Percentiles rank a stretch among this genome's conserved stretches.
Evolutionary conservation across 2,888 invertebrate species (phyloP).

Genomic region (Argyra leucocephala): DNA sequence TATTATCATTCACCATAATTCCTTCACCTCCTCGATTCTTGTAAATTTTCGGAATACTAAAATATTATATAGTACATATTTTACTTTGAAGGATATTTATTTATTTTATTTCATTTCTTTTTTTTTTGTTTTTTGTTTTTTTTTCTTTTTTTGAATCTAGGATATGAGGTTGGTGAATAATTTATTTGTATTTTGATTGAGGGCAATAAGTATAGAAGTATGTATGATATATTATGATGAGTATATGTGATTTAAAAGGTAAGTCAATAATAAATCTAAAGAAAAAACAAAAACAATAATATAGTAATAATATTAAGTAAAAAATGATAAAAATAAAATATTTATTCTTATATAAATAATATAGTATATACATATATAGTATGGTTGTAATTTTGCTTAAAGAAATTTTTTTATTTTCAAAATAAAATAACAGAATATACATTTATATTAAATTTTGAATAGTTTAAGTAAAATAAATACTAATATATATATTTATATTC

Average conservation of each 20-base stretch:
- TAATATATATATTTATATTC: no score
- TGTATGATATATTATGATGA: not conserved
- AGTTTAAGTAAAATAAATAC: no score
- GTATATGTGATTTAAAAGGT: conserved; percentile 1
- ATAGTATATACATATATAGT: no score
- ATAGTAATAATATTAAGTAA: not conserved
- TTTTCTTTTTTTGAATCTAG: not conserved
- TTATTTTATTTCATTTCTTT: not conserved
- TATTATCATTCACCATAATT: not conserved
- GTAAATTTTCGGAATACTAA: not conserved
- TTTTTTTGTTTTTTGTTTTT: not conserved
- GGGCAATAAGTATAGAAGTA: not conserved
- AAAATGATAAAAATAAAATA: no score
- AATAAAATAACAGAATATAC: no score
- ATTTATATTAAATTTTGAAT: no score
- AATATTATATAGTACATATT: not conserved
- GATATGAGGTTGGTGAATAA: not conserved
- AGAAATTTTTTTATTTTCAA: no score
- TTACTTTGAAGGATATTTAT: not conserved
- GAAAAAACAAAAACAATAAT: not conserved
- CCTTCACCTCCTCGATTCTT: no score
- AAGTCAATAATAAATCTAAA: conserved; percentile 3
- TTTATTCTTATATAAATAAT: no score
- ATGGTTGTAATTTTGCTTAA: no score
- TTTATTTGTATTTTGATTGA: conserved; percentile 6